Conservation (phyloP, 2,113 vertebrate species). For the Bubalus kerabau region DNA sequence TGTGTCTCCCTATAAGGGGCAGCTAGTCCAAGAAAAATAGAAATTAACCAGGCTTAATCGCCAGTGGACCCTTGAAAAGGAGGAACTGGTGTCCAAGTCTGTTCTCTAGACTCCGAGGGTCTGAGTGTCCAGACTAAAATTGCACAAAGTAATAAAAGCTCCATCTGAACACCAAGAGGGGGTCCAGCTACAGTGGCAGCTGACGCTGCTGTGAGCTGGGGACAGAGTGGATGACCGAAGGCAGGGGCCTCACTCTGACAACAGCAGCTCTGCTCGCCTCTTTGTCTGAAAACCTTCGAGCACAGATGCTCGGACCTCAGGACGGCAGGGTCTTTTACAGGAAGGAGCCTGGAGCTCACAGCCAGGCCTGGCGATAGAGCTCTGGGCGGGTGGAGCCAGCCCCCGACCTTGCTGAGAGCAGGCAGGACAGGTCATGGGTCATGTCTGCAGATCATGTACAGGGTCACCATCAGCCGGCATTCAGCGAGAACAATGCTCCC, state of each 20-base stretch:
- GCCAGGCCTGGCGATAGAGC: not conserved
- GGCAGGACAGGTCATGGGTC: not conserved
- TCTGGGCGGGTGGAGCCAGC: not conserved
- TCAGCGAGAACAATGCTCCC: not conserved
- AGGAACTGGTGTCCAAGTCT: not conserved
- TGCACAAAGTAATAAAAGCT: not conserved
- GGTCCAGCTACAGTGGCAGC: not conserved
- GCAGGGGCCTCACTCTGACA: not conserved
- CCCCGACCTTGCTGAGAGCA: not conserved
- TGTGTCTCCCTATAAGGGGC: not conserved
- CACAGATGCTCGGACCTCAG: not conserved
- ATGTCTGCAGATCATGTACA: not conserved
- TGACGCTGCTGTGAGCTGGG: accelerated
- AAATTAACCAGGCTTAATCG: not conserved
- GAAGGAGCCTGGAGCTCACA: not conserved
- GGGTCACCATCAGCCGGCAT: not conserved
- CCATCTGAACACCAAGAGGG: not conserved
- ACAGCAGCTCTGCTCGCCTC: not conserved
- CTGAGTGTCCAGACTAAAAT: not conserved
- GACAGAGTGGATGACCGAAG: not conserved
- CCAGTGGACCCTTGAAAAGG: not conserved
- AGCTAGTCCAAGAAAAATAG: not conserved
- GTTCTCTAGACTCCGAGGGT: not conserved
- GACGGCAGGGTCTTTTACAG: not conserved
- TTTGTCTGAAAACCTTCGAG: not conserved